phyloP scores from a whole-genome alignment of 2,113 vertebrate species.

The Phalacrocorax aristotelis region DNA sequence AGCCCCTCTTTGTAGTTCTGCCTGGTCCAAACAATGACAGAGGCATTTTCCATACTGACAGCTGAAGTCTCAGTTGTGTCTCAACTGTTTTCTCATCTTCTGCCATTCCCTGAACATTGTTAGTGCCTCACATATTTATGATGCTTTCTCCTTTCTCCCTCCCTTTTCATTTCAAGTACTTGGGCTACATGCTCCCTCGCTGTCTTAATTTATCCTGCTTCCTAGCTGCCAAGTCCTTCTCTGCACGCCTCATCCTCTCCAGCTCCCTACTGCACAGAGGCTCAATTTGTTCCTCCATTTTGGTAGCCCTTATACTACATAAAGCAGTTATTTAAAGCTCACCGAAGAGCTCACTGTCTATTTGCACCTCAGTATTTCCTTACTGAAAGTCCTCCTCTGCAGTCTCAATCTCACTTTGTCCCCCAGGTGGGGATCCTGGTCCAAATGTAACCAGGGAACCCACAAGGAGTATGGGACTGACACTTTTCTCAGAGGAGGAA shows the following conservation, averaged over 20 bases:
- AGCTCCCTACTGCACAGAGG: neutral
- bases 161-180: neutral
- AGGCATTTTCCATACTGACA: neutral
- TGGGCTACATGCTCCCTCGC: neutral
- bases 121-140: fast-evolving
- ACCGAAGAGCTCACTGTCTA: neutral
- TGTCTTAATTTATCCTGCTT: neutral
- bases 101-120: neutral
- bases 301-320: neutral
- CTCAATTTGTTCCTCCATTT: neutral
- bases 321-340: neutral
- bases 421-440: neutral
- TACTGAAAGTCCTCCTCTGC: neutral
- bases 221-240: neutral
- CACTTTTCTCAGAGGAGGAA: neutral
- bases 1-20: neutral
- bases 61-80: neutral
- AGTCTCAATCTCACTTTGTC: neutral
- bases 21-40: neutral
- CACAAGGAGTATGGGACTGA: neutral
- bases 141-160: neutral
- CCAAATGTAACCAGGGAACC: neutral
- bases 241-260: neutral
- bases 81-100: neutral
- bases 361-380: neutral